Evolutionary conservation across 2,888 invertebrate species (phyloP), one percentile per base, ranked within the genome.

Genomic region (Lycaena phlaeas): DNA sequence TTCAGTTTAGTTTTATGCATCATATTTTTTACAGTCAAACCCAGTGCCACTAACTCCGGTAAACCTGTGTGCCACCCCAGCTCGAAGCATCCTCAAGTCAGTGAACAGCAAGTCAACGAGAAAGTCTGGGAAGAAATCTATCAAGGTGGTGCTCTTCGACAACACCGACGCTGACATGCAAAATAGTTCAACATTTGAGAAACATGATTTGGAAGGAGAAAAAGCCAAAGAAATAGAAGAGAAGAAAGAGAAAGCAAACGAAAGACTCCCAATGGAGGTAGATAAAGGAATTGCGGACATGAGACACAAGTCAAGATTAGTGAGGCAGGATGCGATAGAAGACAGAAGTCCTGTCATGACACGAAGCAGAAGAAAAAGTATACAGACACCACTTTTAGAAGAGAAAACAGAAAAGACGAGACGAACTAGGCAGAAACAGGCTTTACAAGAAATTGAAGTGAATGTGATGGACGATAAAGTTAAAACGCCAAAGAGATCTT

Each of bases 51-150:
- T 62, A 11, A 60, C 62, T 0, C 62, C 64, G 0, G 50, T 73
- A 4, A 62, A 70, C 45, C 27, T 66, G 0, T 43, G 54, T 27
- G 75, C 75, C 0, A 81, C 81, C 0, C 81, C 82, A 0, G 74
- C 65, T 0, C 67, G 74, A 1, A 81, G 82, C 45, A 81, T 82
- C 27, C 64, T 82, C 2, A 82, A 82, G 36, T 57, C 63, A 0
- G 26, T 54, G 1, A 63, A 55, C 15, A 30, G 18, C 6, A 28
- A 40, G 7, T 53, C 57, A 0, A 51, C 46, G 1, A 57, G 48
- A 5, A 66, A 63, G 46, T 50, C 64, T 0, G 48, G 45, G n/a
- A 67, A 65, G 11, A 76, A 75, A 39, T 68, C 72, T 1, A 62
- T 71, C 17, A 79, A 79, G 54, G 54, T 70, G 0, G 79, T 81